A percentile compares a stretch with the other conserved stretches of the same genome.
Conservation (phyloP, 2,888 invertebrate species). For the Aromia moschata region DNA sequence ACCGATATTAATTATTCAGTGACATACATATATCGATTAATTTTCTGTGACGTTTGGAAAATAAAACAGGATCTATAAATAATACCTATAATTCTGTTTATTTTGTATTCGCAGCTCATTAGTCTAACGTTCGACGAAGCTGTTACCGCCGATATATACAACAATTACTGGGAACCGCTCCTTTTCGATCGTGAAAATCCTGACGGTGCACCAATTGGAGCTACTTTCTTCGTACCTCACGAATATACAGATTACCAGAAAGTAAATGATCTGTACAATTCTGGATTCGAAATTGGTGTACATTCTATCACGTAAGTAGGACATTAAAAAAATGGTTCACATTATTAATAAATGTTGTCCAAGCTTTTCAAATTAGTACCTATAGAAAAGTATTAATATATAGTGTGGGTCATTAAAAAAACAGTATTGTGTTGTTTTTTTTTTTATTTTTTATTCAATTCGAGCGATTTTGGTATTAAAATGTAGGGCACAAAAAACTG, state of each 20-base stretch:
- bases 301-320: constrained; percentile 72
- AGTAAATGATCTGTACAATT: constrained; percentile 69
- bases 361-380: no score
- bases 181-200: constrained; percentile 69
- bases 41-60: no score
- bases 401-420: no score
- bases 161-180: constrained; percentile 66
- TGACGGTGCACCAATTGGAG: constrained; percentile 70
- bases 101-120: constrained; percentile 67
- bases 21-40: no score
- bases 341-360: no score
- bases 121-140: constrained; percentile 75
- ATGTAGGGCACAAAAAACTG: no score
- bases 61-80: neutral
- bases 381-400: no score
- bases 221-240: constrained; percentile 78
- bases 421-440: neutral
- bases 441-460: neutral
- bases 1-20: no score
- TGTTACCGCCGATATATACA: constrained; percentile 65
- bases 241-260: constrained; percentile 70
- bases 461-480: neutral
- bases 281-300: constrained; percentile 74
- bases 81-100: neutral
- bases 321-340: no score